Evolutionary conservation across 2,797 vertebrate species (phyloP).

Genomic region (Stomatorhinus walkeri): DNA sequence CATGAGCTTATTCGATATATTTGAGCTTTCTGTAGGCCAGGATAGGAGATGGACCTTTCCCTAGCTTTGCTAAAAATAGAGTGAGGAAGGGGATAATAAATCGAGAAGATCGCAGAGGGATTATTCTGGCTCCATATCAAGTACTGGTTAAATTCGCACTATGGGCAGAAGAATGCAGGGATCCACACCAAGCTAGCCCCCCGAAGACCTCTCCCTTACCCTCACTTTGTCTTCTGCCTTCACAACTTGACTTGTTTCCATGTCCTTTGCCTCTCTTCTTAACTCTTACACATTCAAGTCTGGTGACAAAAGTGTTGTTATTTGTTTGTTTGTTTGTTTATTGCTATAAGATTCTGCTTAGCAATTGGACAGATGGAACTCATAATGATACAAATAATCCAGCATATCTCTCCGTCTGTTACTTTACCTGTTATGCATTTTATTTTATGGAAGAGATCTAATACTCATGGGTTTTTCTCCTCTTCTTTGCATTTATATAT

Average conservation of each 20-base stretch:
- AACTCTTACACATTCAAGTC: conserved; percentile 12
- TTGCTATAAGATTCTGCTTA: neutral
- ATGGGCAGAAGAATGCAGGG: conserved; percentile 22
- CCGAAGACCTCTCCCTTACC: neutral
- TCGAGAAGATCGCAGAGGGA: conserved; percentile 34
- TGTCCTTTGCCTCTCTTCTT: conserved; percentile 5
- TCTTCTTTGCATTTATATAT: neutral
- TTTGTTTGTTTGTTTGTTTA: neutral
- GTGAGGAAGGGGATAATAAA: conserved; percentile 42
- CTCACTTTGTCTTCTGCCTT: neutral
- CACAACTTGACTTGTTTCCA: neutral
- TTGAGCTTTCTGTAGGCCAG: conserved; percentile 30
- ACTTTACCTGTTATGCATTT: neutral
- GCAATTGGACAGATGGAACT: neutral
- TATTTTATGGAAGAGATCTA: neutral
- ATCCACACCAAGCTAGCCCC: conserved; percentile 24
- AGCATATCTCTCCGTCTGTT: neutral
- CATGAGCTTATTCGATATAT: conserved; percentile 29
- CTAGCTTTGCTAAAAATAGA: conserved; percentile 47
- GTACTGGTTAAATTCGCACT: conserved; percentile 24
- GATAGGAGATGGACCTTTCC: conserved; percentile 29
- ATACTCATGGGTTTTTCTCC: neutral
- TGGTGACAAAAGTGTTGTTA: conserved; percentile 13
- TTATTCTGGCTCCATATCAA: conserved; percentile 44
- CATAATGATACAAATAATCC: neutral